These are phyloP conservation scores for Phenganax subtilis DNA, from an alignment of 92 coral and sea anemone species.

Conservation along the genomic window DNA sequence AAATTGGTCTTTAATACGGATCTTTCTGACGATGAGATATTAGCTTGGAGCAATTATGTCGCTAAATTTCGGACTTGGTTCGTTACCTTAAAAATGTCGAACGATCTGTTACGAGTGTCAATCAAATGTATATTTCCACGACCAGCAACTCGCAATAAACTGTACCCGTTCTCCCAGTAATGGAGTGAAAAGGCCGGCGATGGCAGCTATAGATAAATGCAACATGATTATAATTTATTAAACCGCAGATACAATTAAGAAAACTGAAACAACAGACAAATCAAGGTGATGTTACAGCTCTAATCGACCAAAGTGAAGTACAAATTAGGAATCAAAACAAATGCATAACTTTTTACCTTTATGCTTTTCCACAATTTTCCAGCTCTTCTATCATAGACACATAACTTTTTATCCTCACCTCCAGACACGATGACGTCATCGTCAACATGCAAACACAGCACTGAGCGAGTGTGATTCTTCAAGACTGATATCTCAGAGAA, in stretches of 20 bases:
- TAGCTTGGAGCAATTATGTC: no score
- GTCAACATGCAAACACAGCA: conserved; percentile 73
- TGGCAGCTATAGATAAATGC: conserved; percentile 1
- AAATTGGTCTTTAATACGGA: no score
- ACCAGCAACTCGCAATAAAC: conserved; percentile 84
- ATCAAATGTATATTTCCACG: conserved; percentile 65
- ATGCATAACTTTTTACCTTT: conserved; percentile 47
- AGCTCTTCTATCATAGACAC: conserved; percentile 77
- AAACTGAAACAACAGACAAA: not conserved
- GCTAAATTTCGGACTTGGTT: not conserved
- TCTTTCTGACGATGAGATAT: no score
- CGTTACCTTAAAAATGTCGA: conserved; percentile 54
- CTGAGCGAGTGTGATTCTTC: conserved; percentile 70
- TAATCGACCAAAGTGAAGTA: not conserved
- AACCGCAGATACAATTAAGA: not conserved
- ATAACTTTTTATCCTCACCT: conserved; percentile 81
- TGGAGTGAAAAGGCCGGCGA: conserved; percentile 28
- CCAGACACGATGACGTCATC: conserved; percentile 84
- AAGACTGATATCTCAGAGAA: conserved; percentile 45
- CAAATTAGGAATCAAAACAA: not conserved
- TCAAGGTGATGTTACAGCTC: not conserved
- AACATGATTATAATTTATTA: not conserved
- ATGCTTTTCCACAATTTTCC: conserved; percentile 60
- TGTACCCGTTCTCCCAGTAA: conserved; percentile 58
- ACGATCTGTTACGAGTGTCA: conserved; percentile 62